Evolutionary conservation across 2,888 invertebrate species (phyloP).

Genomic region (Lasioglossum malachurum): DNA sequence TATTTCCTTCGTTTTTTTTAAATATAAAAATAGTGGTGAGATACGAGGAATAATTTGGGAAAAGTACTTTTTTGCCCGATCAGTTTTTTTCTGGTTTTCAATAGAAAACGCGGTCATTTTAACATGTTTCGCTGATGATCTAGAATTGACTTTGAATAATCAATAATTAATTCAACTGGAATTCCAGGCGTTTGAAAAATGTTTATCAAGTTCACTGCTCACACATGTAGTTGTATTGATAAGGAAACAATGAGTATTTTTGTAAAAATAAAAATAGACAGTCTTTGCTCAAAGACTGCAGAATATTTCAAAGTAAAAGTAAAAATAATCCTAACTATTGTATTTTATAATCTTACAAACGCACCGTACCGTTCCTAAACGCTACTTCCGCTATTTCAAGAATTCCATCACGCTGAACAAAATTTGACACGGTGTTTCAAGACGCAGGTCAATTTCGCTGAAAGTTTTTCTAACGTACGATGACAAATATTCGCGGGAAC

Average conservation of each 20-base stretch:
- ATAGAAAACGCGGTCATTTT: not conserved
- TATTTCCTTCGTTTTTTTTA: not conserved
- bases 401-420: not conserved
- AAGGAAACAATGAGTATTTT: no score
- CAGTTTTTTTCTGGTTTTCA: no score
- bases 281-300: no score
- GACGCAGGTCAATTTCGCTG: not conserved
- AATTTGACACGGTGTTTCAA: not conserved
- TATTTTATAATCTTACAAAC: not conserved
- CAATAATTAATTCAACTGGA: no score
- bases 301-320: no score
- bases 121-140: no score
- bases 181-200: no score
- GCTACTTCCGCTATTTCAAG: not conserved
- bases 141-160: no score
- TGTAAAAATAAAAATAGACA: no score
- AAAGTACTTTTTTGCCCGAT: not conserved
- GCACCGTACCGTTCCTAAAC: not conserved
- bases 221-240: no score
- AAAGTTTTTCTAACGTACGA: not conserved
- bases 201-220: no score
- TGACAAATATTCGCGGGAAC: not conserved
- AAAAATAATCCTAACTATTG: not conserved
- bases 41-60: not conserved
- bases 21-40: not conserved